Evolutionary conservation across 2,797 vertebrate species (phyloP).

Genomic region (Phoeniculus purpureus): DNA sequence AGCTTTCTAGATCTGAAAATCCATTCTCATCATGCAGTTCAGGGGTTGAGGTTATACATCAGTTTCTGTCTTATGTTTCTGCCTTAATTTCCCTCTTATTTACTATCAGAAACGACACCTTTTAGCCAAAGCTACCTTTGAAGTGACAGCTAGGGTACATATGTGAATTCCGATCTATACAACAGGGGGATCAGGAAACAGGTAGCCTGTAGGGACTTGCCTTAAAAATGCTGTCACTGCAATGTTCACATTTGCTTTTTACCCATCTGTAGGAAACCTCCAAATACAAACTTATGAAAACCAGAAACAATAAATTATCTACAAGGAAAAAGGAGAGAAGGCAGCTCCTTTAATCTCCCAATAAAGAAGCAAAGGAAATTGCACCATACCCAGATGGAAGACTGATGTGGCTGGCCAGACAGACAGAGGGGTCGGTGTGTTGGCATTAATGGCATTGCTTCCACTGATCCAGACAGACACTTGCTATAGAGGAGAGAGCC

Average conservation of each 20-base stretch:
- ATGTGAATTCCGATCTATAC: neutral
- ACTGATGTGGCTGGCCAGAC: conserved; percentile 33
- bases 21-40: too few species aligned
- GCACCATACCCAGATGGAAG: conserved; percentile 51
- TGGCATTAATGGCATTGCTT: conserved; percentile 47
- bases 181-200: neutral
- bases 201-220: neutral
- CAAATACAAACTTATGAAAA: conserved; percentile 52
- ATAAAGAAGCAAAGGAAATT: conserved; percentile 64
- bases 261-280: conserved; percentile 48
- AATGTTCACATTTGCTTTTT: neutral
- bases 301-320: conserved; percentile 65
- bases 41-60: too few species aligned
- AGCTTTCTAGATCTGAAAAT: too few species aligned
- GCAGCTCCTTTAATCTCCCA: conserved; percentile 46
- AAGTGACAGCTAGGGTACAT: neutral
- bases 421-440: conserved; percentile 21
- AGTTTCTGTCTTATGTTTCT: too few species aligned
- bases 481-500: neutral
- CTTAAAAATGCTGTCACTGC: neutral
- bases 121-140: neutral
- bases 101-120: neutral
- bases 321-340: conserved; percentile 18
- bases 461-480: conserved; percentile 5
- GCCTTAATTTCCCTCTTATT: neutral